Conservation (phyloP, 2,888 invertebrate genomes). For the Ophion ellenae region DNA sequence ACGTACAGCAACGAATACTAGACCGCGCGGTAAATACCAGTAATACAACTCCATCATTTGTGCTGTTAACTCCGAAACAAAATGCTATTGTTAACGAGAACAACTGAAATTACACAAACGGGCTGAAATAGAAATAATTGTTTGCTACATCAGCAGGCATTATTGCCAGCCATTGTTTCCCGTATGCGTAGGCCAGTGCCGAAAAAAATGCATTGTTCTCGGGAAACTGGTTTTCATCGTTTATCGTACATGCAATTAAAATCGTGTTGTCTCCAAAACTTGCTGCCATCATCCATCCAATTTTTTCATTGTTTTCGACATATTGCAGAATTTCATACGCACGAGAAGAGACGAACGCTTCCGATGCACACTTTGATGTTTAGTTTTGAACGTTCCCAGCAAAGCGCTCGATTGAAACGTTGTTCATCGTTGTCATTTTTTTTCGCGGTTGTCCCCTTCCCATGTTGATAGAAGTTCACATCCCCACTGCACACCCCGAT, state of each 20-base stretch:
- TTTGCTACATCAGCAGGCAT: background rate
- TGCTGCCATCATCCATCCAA: background rate
- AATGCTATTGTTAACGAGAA: background rate
- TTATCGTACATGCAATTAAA: slow-evolving; percentile 17
- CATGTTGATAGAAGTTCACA: slow-evolving; percentile 9
- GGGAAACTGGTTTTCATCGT: background rate
- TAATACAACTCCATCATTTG: background rate
- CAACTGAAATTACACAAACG: background rate
- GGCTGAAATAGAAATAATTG: background rate
- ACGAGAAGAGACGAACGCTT: background rate
- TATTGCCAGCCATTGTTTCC: background rate
- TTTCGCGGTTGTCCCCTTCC: slow-evolving; percentile 8
- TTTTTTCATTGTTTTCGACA: too few relatives aligned
- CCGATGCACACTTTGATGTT: slow-evolving; percentile 13
- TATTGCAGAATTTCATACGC: slow-evolving; percentile 3
- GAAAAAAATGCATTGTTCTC: slow-evolving; percentile 16
- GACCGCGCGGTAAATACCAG: too few relatives aligned
- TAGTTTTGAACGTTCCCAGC: slow-evolving; percentile 20
- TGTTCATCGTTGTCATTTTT: background rate
- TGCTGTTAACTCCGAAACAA: background rate
- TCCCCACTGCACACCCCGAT: slow-evolving; percentile 23
- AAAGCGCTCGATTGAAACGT: background rate
- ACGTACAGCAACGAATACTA: too few relatives aligned
- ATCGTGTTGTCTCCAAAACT: slow-evolving; percentile 11
- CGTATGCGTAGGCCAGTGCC: background rate